Evolutionary conservation across 2,888 invertebrate species (phyloP), one percentile per base, ranked within the genome.

Genomic region (Anthophora plumipes): DNA sequence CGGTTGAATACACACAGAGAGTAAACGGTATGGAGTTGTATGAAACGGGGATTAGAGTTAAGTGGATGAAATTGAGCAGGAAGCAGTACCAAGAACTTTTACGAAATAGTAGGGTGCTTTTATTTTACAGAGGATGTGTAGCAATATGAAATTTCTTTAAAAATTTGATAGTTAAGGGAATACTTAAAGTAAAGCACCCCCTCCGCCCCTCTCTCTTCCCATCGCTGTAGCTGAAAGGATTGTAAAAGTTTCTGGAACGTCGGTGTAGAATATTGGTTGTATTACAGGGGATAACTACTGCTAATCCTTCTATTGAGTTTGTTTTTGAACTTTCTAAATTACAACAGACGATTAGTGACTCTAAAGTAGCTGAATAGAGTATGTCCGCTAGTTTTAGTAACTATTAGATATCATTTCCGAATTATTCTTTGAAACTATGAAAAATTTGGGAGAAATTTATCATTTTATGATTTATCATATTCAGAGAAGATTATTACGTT

Each of bases 311-410:
- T 20, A 14, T 3, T 17, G 43, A 43, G 41, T 61, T 17, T 43
- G 43, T 14, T 43, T 31, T 43, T 41, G 22, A 61, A 61, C 41
- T 61, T 61, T 61, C 41, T 43, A 37, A 14, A 61, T 61, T 61
- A 61, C 22, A 17, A 5, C 2, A 41, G 60, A 22, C n/a, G 17
- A 61, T 61, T 43, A 61, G 60, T 14, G 17, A 43, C 17, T 41
- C 22, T 17, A 22, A 20, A 60, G 41, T 41, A 22, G 60, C 8
- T 22, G 41, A 22, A 41, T 60, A 22, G 41, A 31, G 1, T 31
- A 20, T 11, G 22, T 41, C 17, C 17, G 22, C 14, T 60, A n/a
- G 39, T 61, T n/a, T 22, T 39, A 20, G 39, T 20, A 37, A 59
- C 59, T 22, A 9, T 43, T 41, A 20, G 14, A n/a, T 8, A 8